Percentiles rank a stretch among this genome's conserved stretches.
These are phyloP conservation scores for Bombus polaris DNA, from an alignment of 1,140 invertebrate species.

Conservation along the genomic window DNA sequence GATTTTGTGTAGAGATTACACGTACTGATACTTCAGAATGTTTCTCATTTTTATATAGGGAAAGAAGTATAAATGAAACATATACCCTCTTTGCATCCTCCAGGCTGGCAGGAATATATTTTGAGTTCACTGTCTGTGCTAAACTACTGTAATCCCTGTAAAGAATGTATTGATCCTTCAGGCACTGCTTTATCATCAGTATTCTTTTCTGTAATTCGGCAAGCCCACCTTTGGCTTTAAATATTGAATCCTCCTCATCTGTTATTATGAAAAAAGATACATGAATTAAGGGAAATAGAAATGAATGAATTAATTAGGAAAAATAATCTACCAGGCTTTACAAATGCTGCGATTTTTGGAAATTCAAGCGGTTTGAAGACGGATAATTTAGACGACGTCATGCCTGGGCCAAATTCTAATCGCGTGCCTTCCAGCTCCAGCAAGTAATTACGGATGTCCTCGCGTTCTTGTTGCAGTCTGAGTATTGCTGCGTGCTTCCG, in stretches of 20 bases:
- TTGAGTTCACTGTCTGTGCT: slow-evolving; percentile 71
- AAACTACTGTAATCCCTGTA: slow-evolving; percentile 73
- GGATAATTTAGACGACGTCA: not conserved
- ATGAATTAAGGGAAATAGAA: not conserved
- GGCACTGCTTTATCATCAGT: slow-evolving; percentile 70
- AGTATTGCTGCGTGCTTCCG: slow-evolving; percentile 44
- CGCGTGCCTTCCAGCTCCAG: slow-evolving; percentile 50
- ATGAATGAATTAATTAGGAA: not conserved
- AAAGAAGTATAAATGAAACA: not conserved
- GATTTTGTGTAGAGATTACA: not conserved
- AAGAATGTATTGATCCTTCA: slow-evolving; percentile 75
- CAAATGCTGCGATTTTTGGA: slow-evolving; percentile 66
- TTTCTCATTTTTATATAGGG: not conserved
- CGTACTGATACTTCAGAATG: not conserved
- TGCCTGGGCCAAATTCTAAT: slow-evolving; percentile 24
- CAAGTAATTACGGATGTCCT: slow-evolving; percentile 64
- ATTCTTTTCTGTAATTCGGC: slow-evolving; percentile 62
- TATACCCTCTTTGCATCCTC: slow-evolving; percentile 71
- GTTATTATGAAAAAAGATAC: slow-evolving; percentile 4
- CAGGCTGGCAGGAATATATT: slow-evolving; percentile 71
- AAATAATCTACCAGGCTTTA: slow-evolving; percentile 9
- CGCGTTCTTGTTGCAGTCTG: slow-evolving; percentile 57
- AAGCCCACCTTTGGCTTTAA: slow-evolving; percentile 27
- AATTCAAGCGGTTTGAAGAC: slow-evolving; percentile 71
- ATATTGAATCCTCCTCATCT: slow-evolving; percentile 45